Base-by-base conservation (phyloP, 2,888 invertebrate genomes). In the Anthophora plumipes region DNA sequence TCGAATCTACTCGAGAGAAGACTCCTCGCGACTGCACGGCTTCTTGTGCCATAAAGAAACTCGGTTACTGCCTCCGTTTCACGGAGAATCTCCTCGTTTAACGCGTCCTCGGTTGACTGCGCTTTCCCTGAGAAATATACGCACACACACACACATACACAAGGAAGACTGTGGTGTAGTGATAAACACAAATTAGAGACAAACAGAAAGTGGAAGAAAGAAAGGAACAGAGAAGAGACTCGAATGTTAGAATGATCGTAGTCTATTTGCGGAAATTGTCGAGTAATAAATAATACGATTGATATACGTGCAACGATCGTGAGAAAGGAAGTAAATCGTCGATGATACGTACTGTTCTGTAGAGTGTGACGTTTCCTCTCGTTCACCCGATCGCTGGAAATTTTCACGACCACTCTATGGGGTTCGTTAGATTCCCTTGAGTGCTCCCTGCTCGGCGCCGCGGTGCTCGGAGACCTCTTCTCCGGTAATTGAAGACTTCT, bases 401-500 rank as follows among this genome's bases (percentile, higher is more conserved):
- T 91, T 87, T 94, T 94, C 17, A 93, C 90, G 64, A 93, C 89
- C 9, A 93, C 91, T 22, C 93, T 90, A 81, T 93, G 94, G 6
- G 91, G 86, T 60, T 93, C 92, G 50, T 92, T 91, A 0, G 92
- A 88, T 80, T 94, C 93, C 59, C 92, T 92, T 76, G 94, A 93
- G 64, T 93, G 93, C 59, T 94, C 92, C 89, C 93, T 90, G 60
- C 88, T 85, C 77, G 84, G 90, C 77, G 92, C 87, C 12, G 87
- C 75, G 17, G 89, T 85, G 20, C 91, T 94, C 0, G 95, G 94
- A 0, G 95, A 95, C 50, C 94, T 94, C 83, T 94, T 94, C 87
- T 96, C 96, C 0, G 95, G 95, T 39, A 96, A 92, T 88, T 96
- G 96, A 39, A 96, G 93, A 84, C 96, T 96, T 87, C 96, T 94